Base-by-base conservation (phyloP, 2,113 vertebrate genomes). In the Syrrhaptes paradoxus region DNA sequence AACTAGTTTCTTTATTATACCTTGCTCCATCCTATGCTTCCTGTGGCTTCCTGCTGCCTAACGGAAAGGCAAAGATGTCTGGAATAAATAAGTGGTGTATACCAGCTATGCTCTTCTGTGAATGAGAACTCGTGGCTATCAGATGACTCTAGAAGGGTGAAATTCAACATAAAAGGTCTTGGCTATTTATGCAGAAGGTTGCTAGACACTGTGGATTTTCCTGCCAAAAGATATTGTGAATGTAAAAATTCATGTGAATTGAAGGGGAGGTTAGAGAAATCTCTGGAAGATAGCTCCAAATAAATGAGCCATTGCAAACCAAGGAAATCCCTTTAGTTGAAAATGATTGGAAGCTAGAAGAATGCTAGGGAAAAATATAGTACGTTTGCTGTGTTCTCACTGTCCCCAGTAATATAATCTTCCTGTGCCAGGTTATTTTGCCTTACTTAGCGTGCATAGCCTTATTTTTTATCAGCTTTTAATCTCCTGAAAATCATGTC, bases 401-500 rank as follows among this genome's bases (percentile, higher is more conserved):
- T 66, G 11, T 45, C 26, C 7, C 34, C 32, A 31, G 20, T 32
- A 74, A 49, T 75, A 29, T 11, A 71, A 65, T 78, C 18, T 82
- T 87, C 7, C 31, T 17, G 6, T 71, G 11, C 15, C 10, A 21
- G 6, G 24, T 63, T 86, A 24, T 71, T 85, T 75, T 82, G 85
- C 77, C 34, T 71, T 87, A 21, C 8, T 51, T 71, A n/a, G 13
- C 85, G 11, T n/a, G 79, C 17, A 16, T 73, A 82, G 13, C 10
- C 13, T 79, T 6, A 10, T 85, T 82, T 70, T 81, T n/a, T 68
- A 59, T 41, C 25, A 57, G 63, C 34, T 66, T 92, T 86, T 84
- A 78, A 55, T 59, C 21, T 11, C 18, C 28, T 0, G 0, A 31
- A 38, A 78, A 51, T 63, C 7, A 0, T 52, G 28, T 45, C 41